These are phyloP conservation scores for Camponotus vicinus DNA, from an alignment of 1,140 invertebrate genomes.

Conservation along the genomic window DNA sequence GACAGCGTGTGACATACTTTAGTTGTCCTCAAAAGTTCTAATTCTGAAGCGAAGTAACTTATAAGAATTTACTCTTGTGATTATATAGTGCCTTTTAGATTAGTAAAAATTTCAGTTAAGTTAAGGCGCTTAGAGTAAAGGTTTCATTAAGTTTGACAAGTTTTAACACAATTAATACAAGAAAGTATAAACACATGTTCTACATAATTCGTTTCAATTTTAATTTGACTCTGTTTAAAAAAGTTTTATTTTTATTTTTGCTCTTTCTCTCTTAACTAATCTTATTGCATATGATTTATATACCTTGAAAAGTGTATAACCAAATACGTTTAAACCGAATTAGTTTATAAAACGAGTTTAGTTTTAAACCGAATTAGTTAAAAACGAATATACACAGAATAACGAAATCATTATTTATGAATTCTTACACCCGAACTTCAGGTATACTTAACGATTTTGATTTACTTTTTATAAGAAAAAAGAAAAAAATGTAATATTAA, in stretches of 20 bases:
- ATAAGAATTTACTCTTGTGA: slow-evolving; percentile 61
- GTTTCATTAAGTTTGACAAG: slow-evolving; percentile 53
- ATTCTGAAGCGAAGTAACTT: slow-evolving; percentile 23
- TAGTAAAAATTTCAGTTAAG: slow-evolving; percentile 41
- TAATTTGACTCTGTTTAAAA: background rate
- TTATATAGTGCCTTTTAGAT: slow-evolving; percentile 64
- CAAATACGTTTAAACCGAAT: background rate
- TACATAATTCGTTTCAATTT: background rate
- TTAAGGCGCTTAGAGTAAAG: slow-evolving; percentile 40
- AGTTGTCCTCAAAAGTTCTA: slow-evolving; percentile 36
- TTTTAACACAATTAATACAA: slow-evolving; percentile 26
- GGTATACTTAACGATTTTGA: slow-evolving; percentile 25
- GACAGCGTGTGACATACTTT: slow-evolving; percentile 29
- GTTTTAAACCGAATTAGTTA: background rate
- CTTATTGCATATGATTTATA: background rate
- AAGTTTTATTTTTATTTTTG: background rate
- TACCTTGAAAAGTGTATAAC: slow-evolving; percentile 13
- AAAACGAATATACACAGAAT: background rate
- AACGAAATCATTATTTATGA: background rate
- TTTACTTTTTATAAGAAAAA: slow-evolving; percentile 53
- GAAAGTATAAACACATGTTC: background rate
- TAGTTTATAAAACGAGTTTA: background rate
- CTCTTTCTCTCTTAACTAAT: background rate
- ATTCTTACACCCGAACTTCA: background rate
- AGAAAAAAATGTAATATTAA: slow-evolving; percentile 48